Conservation (phyloP, 2,797 vertebrate genomes). For the Chlorospingus semifuscus region DNA sequence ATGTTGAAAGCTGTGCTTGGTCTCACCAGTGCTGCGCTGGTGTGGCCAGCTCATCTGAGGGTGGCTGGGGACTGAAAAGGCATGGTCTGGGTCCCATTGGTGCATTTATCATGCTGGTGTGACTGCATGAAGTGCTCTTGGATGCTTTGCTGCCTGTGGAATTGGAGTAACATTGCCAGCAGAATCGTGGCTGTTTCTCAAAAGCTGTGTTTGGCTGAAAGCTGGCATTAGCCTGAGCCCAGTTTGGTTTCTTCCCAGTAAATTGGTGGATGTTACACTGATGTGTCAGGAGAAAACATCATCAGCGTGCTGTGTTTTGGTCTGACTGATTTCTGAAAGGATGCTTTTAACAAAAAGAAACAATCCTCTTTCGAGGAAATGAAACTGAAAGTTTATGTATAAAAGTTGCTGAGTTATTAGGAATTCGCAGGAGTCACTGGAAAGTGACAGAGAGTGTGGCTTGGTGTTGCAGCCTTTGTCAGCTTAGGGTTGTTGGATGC, state of each 20-base stretch:
- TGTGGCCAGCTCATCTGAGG: not conserved
- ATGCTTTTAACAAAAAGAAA: not conserved
- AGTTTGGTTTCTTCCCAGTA: rapidly evolving
- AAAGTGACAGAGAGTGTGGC: not conserved
- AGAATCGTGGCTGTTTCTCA: not conserved
- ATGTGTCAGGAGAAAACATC: not conserved
- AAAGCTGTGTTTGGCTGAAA: not conserved
- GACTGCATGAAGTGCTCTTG: not conserved
- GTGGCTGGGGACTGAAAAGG: not conserved
- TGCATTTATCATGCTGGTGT: rapidly evolving
- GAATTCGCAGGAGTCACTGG: not conserved
- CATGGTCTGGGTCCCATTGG: rapidly evolving
- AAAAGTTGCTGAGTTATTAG: not conserved
- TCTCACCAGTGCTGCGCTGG: not conserved
- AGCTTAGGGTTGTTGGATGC: not conserved
- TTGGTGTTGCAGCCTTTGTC: not conserved
- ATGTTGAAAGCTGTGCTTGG: rapidly evolving
- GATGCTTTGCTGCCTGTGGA: not conserved
- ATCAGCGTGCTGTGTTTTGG: not conserved
- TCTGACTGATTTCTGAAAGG: not conserved
- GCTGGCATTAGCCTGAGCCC: not conserved
- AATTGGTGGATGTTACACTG: not conserved
- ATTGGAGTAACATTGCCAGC: not conserved
- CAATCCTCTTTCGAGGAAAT: not conserved
- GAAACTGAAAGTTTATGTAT: rapidly evolving